Evolutionary conservation across 2,113 vertebrate species (phyloP), one percentile per base, ranked within the genome.

Genomic region (Archilochus colubris): DNA sequence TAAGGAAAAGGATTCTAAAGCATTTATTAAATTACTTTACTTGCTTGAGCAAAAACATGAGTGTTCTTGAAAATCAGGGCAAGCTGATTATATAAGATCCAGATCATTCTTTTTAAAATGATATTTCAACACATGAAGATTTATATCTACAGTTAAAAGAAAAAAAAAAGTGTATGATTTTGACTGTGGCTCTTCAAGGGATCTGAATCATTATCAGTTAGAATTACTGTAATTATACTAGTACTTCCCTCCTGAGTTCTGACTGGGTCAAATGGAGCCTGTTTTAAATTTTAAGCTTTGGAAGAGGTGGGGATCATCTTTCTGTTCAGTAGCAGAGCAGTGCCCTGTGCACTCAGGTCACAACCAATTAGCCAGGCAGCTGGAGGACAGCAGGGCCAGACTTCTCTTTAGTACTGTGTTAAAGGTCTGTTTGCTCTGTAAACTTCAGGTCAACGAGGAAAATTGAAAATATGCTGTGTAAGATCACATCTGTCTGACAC

Each of bases 1-100:
- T 97, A 95, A 96, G 94, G 92, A 92, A 97, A 89, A 96, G 85
- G 95, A 95, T 97, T 97, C 97, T 97, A 88, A 95, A 97, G 97
- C 92, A 97, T 93, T 97, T 97, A 97, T 96, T 97, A 96, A 96
- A 97, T 97, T 96, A 97, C 83, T 97, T 96, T 77, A 97, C 96
- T 97, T 96, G 92, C 91, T 97, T 96, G 89, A 96, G 88, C 96
- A 97, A 97, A 97, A 98, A 95, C 95, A 97, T 94, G 89, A 97
- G 97, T 91, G 97, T 97, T 97, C 97, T 96, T 97, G 95, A 96
- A 98, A 98, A 95, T 94, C 86, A 91, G 96, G 92, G 94, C 96
- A 97, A 95, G 85, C 78, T 92, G 94, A 86, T 98, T 97, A 98
- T 96, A 48, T 97, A 97, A 98, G 88, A 84, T 51, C 46, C 53